Base-by-base conservation (phyloP, 2,888 invertebrate species). In the Sarcophaga carnaria region DNA sequence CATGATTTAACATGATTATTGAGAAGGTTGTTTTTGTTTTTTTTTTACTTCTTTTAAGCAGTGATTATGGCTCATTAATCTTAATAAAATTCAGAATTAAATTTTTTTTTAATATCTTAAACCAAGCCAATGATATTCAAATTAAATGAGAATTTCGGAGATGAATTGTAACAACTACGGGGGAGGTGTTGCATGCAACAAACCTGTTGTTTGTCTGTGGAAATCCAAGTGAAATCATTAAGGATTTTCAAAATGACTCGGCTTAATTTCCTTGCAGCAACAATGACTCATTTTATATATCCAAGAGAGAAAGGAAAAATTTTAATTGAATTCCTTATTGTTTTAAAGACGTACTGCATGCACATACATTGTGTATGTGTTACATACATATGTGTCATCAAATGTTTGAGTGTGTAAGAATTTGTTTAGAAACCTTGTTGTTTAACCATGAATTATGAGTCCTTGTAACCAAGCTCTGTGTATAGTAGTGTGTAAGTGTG, bases 51-150 rank as follows among this genome's bases (percentile, higher is more conserved):
- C 37, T 37, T 37, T 64, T 47, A 63, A 11, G 17, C 5, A 74
- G 37, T 80, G 62, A 80, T 78, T 62, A 66, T 54, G 62, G 79
- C 88, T 89, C 89, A 89, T 89, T 89, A 89, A 89, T 89, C 89
- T 89, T 89, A 88, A 89, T 89, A 89, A 89, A 88, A 84, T 87
- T 86, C 69, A 75, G 72, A 72, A 80, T 25, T 85, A 47, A 70
- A 80, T 14, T 54, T 17, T 4, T 49, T 49, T 49, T 49, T 49
- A 4, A 3, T 49, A 12, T 17, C 17, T 54, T 54, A 54, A 54
- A 14, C 17, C 54, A 54, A 54, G 37, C 10, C 37, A 37, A 14
- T 12, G 54, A 54, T 54, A 14, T 54, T 67, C 10, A 67, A 47
- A 67, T 67, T 47, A 20, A 11, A 67, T 45, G 11, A 8, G 47